A percentile compares a stretch with the other conserved stretches of the same genome.
These are phyloP conservation scores for Cercopithecus neglectus DNA, from an alignment of 2,797 vertebrate species.

Conservation along the genomic window DNA sequence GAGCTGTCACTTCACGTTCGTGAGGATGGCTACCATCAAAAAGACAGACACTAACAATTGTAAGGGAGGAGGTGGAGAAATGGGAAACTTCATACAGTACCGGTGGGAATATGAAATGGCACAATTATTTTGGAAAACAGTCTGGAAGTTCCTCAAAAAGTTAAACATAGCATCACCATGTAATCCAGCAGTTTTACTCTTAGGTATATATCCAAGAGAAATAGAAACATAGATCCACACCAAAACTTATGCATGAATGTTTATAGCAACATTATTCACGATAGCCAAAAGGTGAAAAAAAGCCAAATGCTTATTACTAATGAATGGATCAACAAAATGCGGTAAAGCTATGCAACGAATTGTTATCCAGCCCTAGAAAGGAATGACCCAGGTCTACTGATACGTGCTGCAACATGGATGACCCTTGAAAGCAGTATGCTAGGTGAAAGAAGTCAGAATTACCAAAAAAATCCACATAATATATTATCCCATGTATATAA, in stretches of 20 bases:
- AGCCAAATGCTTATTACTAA: neutral
- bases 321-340: neutral
- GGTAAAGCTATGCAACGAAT: neutral
- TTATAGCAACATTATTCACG: neutral
- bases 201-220: neutral
- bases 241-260: neutral
- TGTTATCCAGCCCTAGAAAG: neutral
- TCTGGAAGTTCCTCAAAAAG: neutral
- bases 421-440: too few species aligned
- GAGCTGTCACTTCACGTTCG: neutral
- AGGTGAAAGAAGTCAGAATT: neutral
- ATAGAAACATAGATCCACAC: neutral
- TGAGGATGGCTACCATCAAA: neutral
- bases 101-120: neutral
- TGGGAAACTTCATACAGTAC: neutral
- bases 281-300: neutral
- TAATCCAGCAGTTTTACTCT: neutral
- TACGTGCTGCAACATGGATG: too few species aligned
- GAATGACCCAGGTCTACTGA: neutral
- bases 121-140: neutral
- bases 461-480: neutral
- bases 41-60: neutral
- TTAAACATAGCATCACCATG: neutral
- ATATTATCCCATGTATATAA: neutral
- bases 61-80: neutral